A percentile compares a stretch with the other conserved stretches of the same genome.
Evolutionary conservation across 2,797 vertebrate species (phyloP).

Genomic region (Myoxocephalus aenaeus): DNA sequence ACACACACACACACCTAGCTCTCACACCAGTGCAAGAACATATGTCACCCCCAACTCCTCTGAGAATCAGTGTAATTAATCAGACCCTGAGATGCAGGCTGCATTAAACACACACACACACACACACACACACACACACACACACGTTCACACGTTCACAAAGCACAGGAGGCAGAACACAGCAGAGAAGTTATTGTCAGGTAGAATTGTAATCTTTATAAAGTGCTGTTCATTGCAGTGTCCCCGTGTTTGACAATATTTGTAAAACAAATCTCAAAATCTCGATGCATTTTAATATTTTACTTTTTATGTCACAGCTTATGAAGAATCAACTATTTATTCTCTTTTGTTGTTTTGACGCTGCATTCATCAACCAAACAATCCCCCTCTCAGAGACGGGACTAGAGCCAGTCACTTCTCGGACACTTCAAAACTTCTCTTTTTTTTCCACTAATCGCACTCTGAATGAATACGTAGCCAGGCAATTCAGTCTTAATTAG

Average conservation of each 20-base stretch:
- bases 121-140: background rate
- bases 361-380: slow-evolving; percentile 77
- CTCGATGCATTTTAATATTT: slow-evolving; percentile 9
- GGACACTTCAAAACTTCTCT: slow-evolving; percentile 81
- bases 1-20: slow-evolving; percentile 47
- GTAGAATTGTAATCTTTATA: slow-evolving; percentile 19
- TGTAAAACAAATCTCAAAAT: slow-evolving; percentile 16
- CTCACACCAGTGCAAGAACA: slow-evolving; percentile 75
- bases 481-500: slow-evolving; percentile 96
- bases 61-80: slow-evolving; percentile 79
- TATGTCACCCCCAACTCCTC: slow-evolving; percentile 78
- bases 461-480: slow-evolving; percentile 91
- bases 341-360: slow-evolving; percentile 50
- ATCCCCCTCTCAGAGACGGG: slow-evolving; percentile 85
- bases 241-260: slow-evolving; percentile 11
- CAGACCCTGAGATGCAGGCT: slow-evolving; percentile 74
- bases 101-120: slow-evolving; percentile 39
- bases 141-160: background rate
- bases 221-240: background rate
- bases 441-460: slow-evolving; percentile 89
- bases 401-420: slow-evolving; percentile 87
- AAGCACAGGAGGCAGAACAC: slow-evolving; percentile 52
- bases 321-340: slow-evolving; percentile 9
- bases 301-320: slow-evolving; percentile 14
- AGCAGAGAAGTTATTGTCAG: slow-evolving; percentile 42